Base-by-base conservation (phyloP, 2,888 invertebrate genomes). In the Eristalis arbustorum region DNA sequence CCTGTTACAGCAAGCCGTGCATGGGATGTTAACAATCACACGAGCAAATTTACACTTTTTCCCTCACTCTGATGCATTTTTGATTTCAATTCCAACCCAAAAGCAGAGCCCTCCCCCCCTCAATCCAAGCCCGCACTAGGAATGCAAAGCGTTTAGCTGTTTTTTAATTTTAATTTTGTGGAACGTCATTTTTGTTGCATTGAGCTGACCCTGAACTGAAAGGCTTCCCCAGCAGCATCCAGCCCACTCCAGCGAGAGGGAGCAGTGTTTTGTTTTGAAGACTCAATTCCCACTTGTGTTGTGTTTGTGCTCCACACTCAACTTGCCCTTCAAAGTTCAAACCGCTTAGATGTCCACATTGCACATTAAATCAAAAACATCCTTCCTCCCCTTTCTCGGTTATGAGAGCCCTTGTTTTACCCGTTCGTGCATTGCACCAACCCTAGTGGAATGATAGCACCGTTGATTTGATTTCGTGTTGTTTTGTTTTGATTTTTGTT, bases 371-470 rank as follows among this genome's bases (percentile, higher is more conserved):
- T 59, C 18, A 63, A 84, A 28, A 23, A 22, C 31, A 31, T 10
- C 31, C 31, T 5, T 1, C 31, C 31, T 5, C 1, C 31, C 31
- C 31, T 5, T 8, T 31, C 31, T 31, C 31, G 8, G 31, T 31
- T 57, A 18, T 18, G 49, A 49, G 49, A 49, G 63, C 34, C 73
- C 63, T 31, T 61, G 37, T 79, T 31, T 73, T 59, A 31, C 68
- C 71, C 49, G 63, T 76, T 73, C 57, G 76, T 72, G 76, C 79
- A 68, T 61, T 31, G 72, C 84, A 84, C 80, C 76, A 75, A 23
- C 49, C 42, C 56, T 73, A 66, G 71, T 49, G 69, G 76, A 80
- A 80, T 84, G 87, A 66, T n/a, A 81, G 85, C 85, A 85, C 85
- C 66, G 40, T 73, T 73, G 57, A 13, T 28, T 13, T 67, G 49